A percentile compares a stretch with the other conserved stretches of the same genome.
Conservation (phyloP, 2,797 vertebrate genomes). For the Rhinella marina region DNA sequence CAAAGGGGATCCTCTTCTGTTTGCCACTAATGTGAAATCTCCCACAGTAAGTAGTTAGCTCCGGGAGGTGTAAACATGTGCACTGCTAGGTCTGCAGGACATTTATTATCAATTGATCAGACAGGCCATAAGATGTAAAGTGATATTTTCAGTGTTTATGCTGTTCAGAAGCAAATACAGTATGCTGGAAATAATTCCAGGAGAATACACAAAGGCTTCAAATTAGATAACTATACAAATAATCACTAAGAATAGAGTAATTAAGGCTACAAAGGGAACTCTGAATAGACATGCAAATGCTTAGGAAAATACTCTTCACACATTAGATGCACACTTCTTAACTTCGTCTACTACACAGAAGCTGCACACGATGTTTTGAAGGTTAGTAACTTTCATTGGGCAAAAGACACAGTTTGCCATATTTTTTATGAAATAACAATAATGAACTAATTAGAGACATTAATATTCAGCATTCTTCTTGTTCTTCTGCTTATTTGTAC, state of each 20-base stretch:
- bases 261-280: neutral
- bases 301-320: neutral
- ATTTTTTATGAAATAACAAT: too few species aligned
- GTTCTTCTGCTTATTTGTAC: too few species aligned
- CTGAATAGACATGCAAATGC: conserved; percentile 6
- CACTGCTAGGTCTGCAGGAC: neutral
- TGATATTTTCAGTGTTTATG: neutral
- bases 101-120: neutral
- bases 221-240: neutral
- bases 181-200: neutral
- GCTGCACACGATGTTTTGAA: too few species aligned
- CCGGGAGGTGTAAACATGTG: neutral
- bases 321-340: neutral
- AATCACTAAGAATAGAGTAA: neutral
- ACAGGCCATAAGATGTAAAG: neutral
- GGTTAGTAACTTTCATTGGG: too few species aligned
- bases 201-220: neutral
- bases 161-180: neutral
- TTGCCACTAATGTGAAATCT: neutral
- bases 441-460: too few species aligned
- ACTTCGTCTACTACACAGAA: too few species aligned
- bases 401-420: neutral
- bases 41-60: neutral
- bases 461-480: too few species aligned
- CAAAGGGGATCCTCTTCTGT: too few species aligned